Evolutionary conservation across 2,888 invertebrate species (phyloP).

Genomic region (Agelastica alni): DNA sequence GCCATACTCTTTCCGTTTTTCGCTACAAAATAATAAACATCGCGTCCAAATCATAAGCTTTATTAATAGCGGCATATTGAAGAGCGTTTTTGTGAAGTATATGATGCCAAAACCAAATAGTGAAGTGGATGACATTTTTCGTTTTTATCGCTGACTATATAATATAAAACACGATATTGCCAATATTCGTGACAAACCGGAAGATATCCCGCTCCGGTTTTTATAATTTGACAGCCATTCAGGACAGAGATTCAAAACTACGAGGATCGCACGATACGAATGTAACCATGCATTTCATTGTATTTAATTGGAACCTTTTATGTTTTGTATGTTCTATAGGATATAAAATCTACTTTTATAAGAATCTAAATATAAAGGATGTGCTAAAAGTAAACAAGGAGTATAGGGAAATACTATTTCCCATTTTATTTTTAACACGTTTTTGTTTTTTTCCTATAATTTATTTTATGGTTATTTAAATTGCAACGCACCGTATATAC

Average conservation of each 20-base stretch:
- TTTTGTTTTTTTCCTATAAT: too few species aligned
- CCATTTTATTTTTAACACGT: too few species aligned
- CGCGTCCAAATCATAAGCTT: conserved; percentile 27
- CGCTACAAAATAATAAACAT: conserved; percentile 12
- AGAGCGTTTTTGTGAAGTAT: conserved; percentile 18
- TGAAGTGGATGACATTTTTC: conserved; percentile 30
- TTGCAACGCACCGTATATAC: too few species aligned
- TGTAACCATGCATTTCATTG: too few species aligned
- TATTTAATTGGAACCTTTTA: too few species aligned
- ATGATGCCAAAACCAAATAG: conserved; percentile 30
- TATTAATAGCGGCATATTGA: conserved; percentile 24
- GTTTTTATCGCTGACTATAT: conserved; percentile 31
- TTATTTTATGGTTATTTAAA: too few species aligned
- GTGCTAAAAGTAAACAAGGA: too few species aligned
- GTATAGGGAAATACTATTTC: too few species aligned
- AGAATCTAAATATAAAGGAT: too few species aligned
- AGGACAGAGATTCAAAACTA: conserved; percentile 2
- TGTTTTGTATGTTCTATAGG: too few species aligned
- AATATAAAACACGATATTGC: conserved; percentile 31
- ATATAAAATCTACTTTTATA: too few species aligned
- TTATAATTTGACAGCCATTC: conserved; percentile 13
- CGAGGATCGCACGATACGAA: not conserved
- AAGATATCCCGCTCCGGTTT: conserved; percentile 24
- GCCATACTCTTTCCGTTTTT: not conserved
- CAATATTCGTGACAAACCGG: conserved; percentile 32